phyloP scores from a whole-genome alignment of 2,113 vertebrate species.

The Malaclemys terrapin region DNA sequence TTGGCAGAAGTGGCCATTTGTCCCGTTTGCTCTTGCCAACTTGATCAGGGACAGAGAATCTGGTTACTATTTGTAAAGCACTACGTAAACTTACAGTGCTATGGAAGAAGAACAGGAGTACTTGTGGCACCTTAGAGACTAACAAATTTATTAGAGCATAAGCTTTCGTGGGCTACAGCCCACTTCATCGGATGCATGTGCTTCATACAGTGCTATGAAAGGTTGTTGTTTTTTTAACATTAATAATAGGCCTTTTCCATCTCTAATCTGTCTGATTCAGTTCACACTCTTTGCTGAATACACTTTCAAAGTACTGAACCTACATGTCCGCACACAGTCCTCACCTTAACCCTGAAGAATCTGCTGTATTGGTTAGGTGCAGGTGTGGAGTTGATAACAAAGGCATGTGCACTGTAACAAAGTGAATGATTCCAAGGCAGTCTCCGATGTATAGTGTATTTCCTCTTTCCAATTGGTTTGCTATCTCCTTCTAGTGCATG shows the following conservation, averaged over 20 bases:
- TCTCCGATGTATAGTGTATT: accelerated
- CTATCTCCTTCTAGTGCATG: not conserved
- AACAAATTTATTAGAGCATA: no score
- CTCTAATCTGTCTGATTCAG: not conserved
- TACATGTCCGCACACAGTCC: not conserved
- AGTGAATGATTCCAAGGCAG: accelerated
- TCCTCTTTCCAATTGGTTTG: not conserved
- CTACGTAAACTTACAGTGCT: not conserved
- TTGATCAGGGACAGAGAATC: not conserved
- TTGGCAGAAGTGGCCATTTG: no score
- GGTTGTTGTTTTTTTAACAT: not conserved
- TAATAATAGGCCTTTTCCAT: not conserved
- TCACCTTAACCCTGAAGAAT: not conserved
- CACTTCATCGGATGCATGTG: no score
- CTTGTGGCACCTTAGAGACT: no score
- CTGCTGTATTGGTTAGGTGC: not conserved
- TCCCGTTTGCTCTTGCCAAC: no score
- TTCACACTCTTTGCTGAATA: not conserved
- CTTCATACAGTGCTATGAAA: not conserved
- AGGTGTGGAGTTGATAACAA: not conserved
- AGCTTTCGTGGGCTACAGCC: no score
- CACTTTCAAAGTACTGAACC: not conserved
- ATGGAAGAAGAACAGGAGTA: not conserved
- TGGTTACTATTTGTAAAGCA: not conserved
- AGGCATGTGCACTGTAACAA: not conserved